Conservation (phyloP, 2,888 invertebrate species). For the Boloria selene region DNA sequence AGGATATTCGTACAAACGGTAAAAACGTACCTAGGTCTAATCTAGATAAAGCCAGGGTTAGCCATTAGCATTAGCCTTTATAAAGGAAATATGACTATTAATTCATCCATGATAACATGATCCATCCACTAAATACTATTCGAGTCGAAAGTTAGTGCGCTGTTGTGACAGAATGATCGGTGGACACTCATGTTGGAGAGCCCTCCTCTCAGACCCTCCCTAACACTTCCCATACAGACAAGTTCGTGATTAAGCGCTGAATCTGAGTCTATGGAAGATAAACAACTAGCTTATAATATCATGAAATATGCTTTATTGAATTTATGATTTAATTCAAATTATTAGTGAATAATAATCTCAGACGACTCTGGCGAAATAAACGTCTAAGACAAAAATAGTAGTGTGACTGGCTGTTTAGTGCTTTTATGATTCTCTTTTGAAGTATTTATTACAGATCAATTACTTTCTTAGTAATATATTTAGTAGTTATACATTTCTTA, state of each 20-base stretch:
- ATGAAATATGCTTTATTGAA: too few relatives aligned
- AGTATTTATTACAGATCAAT: too few relatives aligned
- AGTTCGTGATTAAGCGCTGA: constrained; percentile 13
- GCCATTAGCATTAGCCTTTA: too few relatives aligned
- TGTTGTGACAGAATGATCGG: constrained; percentile 38
- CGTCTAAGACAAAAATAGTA: too few relatives aligned
- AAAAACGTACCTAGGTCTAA: not conserved
- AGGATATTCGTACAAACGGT: not conserved
- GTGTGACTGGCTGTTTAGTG: too few relatives aligned
- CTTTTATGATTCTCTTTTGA: too few relatives aligned
- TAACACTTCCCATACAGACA: constrained; percentile 14
- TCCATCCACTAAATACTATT: constrained; percentile 14
- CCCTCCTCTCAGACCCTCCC: constrained; percentile 19
- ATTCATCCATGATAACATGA: not conserved
- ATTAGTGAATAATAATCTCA: too few relatives aligned
- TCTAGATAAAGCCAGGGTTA: not conserved
- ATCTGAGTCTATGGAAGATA: not conserved
- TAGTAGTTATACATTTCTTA: too few relatives aligned
- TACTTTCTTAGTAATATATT: too few relatives aligned
- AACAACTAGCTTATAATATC: too few relatives aligned
- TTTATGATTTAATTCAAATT: too few relatives aligned
- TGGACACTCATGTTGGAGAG: constrained; percentile 31
- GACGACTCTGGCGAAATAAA: too few relatives aligned
- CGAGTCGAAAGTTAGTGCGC: constrained; percentile 7
- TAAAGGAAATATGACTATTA: not conserved